These are phyloP conservation scores for Acrobasis suavella DNA, from an alignment of 2,888 invertebrate species.

Conservation along the genomic window DNA sequence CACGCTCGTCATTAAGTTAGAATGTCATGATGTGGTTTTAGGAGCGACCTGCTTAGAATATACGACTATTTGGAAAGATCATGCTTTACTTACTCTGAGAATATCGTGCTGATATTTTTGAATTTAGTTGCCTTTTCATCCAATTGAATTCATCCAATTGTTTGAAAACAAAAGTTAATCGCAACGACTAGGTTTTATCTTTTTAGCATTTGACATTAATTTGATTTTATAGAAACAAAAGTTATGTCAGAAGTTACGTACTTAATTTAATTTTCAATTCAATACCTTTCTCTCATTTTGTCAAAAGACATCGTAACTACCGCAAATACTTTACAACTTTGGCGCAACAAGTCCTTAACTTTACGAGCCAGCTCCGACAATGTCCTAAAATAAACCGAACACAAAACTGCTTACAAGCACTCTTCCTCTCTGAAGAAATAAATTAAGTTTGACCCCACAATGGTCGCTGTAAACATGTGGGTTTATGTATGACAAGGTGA, in stretches of 20 bases:
- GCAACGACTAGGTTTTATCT: no score
- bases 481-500: conserved; percentile 62
- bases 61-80: not conserved
- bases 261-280: no score
- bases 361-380: conserved; percentile 45
- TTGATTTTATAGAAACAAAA: no score
- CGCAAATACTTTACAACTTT: no score
- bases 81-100: not conserved
- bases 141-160: no score
- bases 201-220: no score
- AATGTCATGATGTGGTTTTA: conserved; percentile 5
- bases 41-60: conserved; percentile 6
- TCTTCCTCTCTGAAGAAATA: conserved; percentile 47
- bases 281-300: no score
- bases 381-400: conserved; percentile 41
- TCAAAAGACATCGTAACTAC: no score
- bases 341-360: conserved; percentile 42
- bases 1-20: conserved; percentile 33
- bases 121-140: no score
- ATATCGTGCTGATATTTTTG: not conserved
- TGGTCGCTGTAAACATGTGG: conserved; percentile 56
- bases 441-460: conserved; percentile 66
- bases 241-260: no score
- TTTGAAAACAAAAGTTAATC: no score
- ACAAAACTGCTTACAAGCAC: conserved; percentile 37